phyloP scores from a whole-genome alignment of 2,113 vertebrate genomes.

The Phoenicopterus ruber region DNA sequence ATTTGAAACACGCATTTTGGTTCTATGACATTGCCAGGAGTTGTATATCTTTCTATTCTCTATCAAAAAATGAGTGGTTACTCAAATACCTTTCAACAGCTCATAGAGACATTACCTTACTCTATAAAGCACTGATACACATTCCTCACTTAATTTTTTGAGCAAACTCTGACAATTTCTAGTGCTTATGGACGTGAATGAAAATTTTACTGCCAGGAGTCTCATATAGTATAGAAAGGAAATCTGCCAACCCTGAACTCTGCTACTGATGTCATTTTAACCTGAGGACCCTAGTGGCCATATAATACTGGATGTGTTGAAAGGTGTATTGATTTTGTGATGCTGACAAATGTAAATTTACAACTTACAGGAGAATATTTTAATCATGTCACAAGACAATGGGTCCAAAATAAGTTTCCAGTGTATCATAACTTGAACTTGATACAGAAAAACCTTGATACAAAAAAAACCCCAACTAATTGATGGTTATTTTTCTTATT shows the following conservation, averaged over 20 bases:
- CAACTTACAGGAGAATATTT: neutral
- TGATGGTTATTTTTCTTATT: neutral
- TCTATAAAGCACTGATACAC: neutral
- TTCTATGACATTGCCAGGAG: neutral
- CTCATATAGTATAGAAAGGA: neutral
- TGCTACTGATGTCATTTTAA: neutral
- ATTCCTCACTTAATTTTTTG: neutral
- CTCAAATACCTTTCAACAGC: neutral
- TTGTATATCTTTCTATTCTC: neutral
- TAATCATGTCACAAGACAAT: neutral
- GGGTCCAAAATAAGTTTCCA: neutral
- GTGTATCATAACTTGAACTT: neutral
- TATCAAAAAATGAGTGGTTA: neutral
- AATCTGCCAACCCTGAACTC: neutral
- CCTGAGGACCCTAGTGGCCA: no score
- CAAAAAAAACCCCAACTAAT: neutral
- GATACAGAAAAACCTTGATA: neutral
- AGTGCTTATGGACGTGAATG: neutral
- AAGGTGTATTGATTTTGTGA: neutral
- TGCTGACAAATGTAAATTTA: neutral
- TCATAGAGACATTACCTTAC: neutral
- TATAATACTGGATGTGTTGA: neutral
- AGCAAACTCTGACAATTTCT: neutral
- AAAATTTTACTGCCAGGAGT: neutral
- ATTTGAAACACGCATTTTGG: neutral